Evolutionary conservation across 2,888 invertebrate genomes (phyloP), one percentile per base, ranked within the genome.

Genomic region (Chelonus formosanus): DNA sequence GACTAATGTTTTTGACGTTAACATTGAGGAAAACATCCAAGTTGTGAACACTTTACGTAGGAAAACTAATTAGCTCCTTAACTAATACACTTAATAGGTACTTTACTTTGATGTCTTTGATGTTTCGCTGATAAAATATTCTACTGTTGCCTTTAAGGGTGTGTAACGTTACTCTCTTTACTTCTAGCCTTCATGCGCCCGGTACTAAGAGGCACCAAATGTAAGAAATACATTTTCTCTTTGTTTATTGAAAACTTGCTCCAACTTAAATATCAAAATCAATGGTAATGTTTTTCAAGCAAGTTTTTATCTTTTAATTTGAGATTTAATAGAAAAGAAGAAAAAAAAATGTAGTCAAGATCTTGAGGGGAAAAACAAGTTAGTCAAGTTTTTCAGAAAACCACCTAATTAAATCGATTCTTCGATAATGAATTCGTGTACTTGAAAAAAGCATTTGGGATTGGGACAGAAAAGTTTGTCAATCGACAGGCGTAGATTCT

Each of bases 321-420:
- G 20, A 20, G 20, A 20, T 20, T 20, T 2, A 20, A 20, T 1
- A 20, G 20, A 20, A 20, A n/a, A n/a, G n/a, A n/a, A 20, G 20
- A 20, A 20, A 20, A 20, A 20, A 20, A 20, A 20, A 20, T 20
- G 20, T 20, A 20, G 20, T 20, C 20, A 20, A 20, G 20, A 20
- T 20, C 20, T 20, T 20, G 20, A 20, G 2, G 20, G 20, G 20
- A 2, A 20, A 2, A 20, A 20, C 20, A 20, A 20, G 20, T 20
- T 20, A 1, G 20, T 20, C 70, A 67, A 71, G 60, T 47, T 52
- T 63, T 69, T 71, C 61, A 65, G 64, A 40, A 58, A 61, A 53
- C 54, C 62, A 48, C 72, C 75, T 81, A 82, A 81, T 82, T 78
- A 81, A 80, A 83, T 83, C 83, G 82, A 83, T 83, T 83, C 79